Evolutionary conservation across 2,113 vertebrate genomes (phyloP), one percentile per base, ranked within the genome.

Genomic region (Boleophthalmus pectinirostris): DNA sequence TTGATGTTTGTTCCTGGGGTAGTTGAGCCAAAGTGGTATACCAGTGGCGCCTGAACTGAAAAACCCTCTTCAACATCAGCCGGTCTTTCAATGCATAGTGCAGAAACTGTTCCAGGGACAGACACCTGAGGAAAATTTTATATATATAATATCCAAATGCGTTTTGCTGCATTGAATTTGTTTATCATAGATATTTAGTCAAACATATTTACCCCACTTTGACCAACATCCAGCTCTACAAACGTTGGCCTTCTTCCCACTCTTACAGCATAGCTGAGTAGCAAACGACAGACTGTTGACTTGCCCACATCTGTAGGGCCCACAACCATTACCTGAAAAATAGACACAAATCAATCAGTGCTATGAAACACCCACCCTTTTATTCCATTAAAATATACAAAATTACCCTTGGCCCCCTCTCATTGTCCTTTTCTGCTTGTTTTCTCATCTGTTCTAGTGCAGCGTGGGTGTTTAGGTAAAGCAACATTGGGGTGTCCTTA

Each of bases 1-100:
- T 99, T 99, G 86, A 99, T 99, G 90, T 99, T 99, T 69, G 98
- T 98, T 46, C 97, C 97, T 0, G 98, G 98, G 1, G 96, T 96
- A 24, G 97, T 99, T 9, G 98, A 99, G 54, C 98, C 98, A 38
- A 99, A 99, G 90, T 99, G 98, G 85, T 97, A 99, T 6, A 99
- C 96, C 7, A 99, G 90, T 0, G 98, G 98, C n/a, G 97, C 98
- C 90, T 99, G 98, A 23, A 99, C 95, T 0, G 96, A 98, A 87
- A 98, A 99, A 7, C 97, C 97, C 80, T 99, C 97, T 86, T 99
- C 98, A 25, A 98, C 96, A 0, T 99, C 97, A 0, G 97, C 98
- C 0, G 98, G 97, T 12, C 97, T 93, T 83, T 99, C 98, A 2
- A 99, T 97, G 83, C 96, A 98, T 53, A 99, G 93, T 0, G 97